Percentiles rank a stretch among this genome's conserved stretches.
Conservation (phyloP, 2,797 vertebrate genomes). For the Lacerta agilis region DNA sequence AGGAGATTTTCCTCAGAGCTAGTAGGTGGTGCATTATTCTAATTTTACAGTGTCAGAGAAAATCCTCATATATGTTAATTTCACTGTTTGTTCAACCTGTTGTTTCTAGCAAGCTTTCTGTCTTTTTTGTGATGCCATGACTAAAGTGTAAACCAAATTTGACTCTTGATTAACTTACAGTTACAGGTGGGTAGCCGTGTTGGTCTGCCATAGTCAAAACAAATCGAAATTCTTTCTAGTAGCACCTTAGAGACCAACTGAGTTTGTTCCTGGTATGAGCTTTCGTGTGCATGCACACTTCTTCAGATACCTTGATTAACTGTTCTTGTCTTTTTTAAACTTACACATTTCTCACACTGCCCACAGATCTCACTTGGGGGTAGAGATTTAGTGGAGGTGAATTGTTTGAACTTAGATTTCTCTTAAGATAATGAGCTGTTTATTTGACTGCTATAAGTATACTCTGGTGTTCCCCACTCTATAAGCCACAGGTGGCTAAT, state of each 20-base stretch:
- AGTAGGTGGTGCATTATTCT: constrained; percentile 6
- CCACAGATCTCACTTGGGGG: background rate
- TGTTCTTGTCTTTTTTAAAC: constrained; percentile 3
- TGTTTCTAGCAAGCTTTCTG: constrained; percentile 36
- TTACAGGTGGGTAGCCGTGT: no score
- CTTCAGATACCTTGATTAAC: background rate
- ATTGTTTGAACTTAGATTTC: background rate
- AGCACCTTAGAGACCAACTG: no score
- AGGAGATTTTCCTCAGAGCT: constrained; percentile 67
- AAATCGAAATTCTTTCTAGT: no score
- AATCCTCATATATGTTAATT: constrained; percentile 13
- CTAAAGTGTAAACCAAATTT: constrained; percentile 1
- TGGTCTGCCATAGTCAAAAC: no score
- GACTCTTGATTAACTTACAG: background rate
- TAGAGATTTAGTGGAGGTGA: background rate
- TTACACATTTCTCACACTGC: constrained; percentile 17
- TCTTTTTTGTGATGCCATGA: constrained; percentile 24
- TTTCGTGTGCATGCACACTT: no score
- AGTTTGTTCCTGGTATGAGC: no score
- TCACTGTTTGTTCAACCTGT: constrained; percentile 27
- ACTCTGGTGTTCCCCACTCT: background rate
- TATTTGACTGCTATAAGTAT: background rate
- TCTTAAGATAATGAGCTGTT: background rate
- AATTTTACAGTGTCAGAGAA: constrained; percentile 29
- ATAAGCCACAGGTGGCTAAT: no score